Evolutionary conservation across 2,797 vertebrate genomes (phyloP), one percentile per base, ranked within the genome.

Genomic region (Odontamblyopus rebecca): DNA sequence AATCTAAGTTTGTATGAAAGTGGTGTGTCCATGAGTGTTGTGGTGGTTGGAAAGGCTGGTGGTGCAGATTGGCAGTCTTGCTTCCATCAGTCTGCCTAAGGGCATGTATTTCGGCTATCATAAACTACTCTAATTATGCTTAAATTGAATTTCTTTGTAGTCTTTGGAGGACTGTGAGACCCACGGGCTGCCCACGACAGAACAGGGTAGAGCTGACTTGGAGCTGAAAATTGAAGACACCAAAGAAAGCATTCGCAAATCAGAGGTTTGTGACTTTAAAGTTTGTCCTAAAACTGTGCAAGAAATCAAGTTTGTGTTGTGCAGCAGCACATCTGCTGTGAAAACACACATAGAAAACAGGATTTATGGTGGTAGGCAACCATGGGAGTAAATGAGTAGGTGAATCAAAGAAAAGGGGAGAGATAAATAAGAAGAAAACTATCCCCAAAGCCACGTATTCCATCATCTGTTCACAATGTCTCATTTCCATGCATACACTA

Each of bases 151-250:
- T 44, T 57, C 54, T 59, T 59, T 29, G 67, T 81, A 98, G 97
- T 92, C 95, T 60, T 89, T 98, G 72, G 96, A 97, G 75, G 97
- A 98, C 84, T 95, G 96, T 51, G 97, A 98, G 77, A 95, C 93
- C 78, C 96, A 96, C 0, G 97, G 96, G 57, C 83, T 94, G 29
- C 93, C 95, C 72, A 79, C 94, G 50, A 94, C 96, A 2, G 97
- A 99, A 82, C 97, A 97, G 77, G 95, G 90, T 72, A 94, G 96
- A 73, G 92, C 85, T 18, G 98, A 99, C 23, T 91, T 98, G 86
- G 98, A 99, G 85, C 93, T 96, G 89, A 98, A 95, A 85, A 96
- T 97, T 32, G 97, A 98, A 29, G 97, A 98, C 82, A 94, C 96
- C 85, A 96, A 94, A 93, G 97, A 98, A 90, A 95, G 92, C 78